Percentiles rank a stretch among this genome's conserved stretches.
Conservation (phyloP, 2,113 vertebrate species). For the Desmodus rotundus region DNA sequence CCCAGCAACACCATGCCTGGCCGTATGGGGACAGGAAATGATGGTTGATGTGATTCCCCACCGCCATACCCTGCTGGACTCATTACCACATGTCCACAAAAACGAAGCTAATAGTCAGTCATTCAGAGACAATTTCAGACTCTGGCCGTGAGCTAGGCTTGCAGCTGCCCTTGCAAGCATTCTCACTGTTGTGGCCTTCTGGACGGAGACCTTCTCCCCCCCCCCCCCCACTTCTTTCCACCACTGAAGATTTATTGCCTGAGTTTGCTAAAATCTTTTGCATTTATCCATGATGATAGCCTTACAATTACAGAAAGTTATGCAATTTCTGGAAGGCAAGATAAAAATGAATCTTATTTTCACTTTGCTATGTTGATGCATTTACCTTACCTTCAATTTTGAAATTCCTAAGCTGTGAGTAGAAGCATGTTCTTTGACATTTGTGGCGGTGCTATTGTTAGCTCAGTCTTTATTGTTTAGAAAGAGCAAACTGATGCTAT, state of each 20-base stretch:
- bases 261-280: not conserved
- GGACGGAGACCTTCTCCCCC: not conserved
- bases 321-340: not conserved
- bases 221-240: not conserved
- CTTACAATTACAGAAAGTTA: slow-evolving; percentile 7
- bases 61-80: fast-evolving
- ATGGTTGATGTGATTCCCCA: no score
- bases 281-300: not conserved
- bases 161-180: not conserved
- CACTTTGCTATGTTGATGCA: not conserved
- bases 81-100: not conserved
- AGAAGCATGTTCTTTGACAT: not conserved
- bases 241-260: not conserved
- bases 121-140: not conserved
- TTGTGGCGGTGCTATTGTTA: not conserved
- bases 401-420: not conserved
- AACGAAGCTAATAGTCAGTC: not conserved
- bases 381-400: slow-evolving; percentile 6
- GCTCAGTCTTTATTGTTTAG: not conserved
- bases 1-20: not conserved
- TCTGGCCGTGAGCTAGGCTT: not conserved
- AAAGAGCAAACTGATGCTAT: not conserved
- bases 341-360: not conserved
- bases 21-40: not conserved
- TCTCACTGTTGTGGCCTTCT: not conserved